Base-by-base conservation (phyloP, 2,797 vertebrate genomes). In the Karalla daura region DNA sequence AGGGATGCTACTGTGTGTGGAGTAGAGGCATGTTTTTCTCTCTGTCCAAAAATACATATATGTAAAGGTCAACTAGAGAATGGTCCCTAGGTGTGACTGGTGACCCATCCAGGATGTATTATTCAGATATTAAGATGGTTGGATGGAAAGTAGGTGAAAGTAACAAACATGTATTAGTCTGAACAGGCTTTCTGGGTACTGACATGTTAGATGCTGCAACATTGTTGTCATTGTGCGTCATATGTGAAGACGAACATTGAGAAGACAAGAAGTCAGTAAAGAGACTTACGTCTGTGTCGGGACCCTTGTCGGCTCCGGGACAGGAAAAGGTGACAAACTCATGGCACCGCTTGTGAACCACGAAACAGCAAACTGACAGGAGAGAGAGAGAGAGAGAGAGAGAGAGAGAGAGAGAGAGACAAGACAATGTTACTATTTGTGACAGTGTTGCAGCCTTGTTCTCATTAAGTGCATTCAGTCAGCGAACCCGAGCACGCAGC, bases 341-440 rank as follows among this genome's bases (percentile, higher is more conserved):
- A 95, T 99, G 97, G 95, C 97, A 99, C 50, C 97, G 92, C 89
- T 98, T 98, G 83, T 99, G 97, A 86, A 99, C 97, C 93, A 99
- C 97, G 80, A 99, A 98, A 89, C 96, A 98, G 95, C 97, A 99
- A 88, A 99, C 97, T 98, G 89, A 54, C 33, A 59, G 39, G 67
- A 41, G 37, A 41, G 37, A 39, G 15, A 54, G 33, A 64, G 40
- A 69, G 20, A 70, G 37, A 53, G 20, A 75, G 41, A 69, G 45
- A 73, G 54, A 63, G 49, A 58, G 41, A n/a, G n/a, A n/a, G n/a
- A n/a, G n/a, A n/a, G n/a, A n/a, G n/a, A 15, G 41, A 20, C 46
- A 14, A 35, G 58, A 70, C 65, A 71, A 20, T 33, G 1, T 9
- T 25, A 56, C 18, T 52, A 8, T 64, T 46, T 39, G 50, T 35